These are phyloP conservation scores for Helogale parvula DNA, from an alignment of 2,113 vertebrate species.

Conservation along the genomic window DNA sequence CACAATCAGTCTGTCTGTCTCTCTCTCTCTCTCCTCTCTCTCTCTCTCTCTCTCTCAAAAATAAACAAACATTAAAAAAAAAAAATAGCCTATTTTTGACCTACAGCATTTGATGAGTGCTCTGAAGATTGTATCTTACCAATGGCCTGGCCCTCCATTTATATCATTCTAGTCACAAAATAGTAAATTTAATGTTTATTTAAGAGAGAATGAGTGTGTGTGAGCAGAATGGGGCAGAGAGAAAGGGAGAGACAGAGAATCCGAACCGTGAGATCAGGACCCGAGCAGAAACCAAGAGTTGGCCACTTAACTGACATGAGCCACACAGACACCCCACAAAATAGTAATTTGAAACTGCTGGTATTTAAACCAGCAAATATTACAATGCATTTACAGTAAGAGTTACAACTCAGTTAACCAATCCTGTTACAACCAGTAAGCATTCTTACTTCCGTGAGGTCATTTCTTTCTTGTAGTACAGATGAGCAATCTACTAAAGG, in stretches of 20 bases:
- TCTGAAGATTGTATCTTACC: not conserved
- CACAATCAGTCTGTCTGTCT: too few species aligned
- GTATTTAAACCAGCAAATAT: not conserved
- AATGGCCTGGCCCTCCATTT: not conserved
- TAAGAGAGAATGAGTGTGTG: too few species aligned
- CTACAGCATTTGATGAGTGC: not conserved
- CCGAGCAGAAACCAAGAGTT: too few species aligned
- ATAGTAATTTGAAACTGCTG: not conserved
- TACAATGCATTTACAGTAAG: not conserved
- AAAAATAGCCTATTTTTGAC: not conserved
- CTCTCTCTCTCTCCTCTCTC: too few species aligned
- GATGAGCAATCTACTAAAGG: constrained; percentile 99
- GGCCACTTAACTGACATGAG: too few species aligned
- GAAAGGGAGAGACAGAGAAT: too few species aligned
- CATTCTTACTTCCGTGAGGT: constrained; percentile 93
- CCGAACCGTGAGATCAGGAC: too few species aligned
- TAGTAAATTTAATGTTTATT: not conserved
- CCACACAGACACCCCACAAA: not conserved
- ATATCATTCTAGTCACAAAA: not conserved
- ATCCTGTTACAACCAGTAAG: not conserved
- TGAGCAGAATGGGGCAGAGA: too few species aligned
- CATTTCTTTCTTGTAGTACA: constrained; percentile 93
- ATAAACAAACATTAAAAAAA: not conserved
- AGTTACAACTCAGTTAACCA: not conserved
- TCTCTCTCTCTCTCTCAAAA: too few species aligned